These are phyloP conservation scores for Prosapia bicincta DNA, from an alignment of 2,888 invertebrate genomes.

Conservation along the genomic window DNA sequence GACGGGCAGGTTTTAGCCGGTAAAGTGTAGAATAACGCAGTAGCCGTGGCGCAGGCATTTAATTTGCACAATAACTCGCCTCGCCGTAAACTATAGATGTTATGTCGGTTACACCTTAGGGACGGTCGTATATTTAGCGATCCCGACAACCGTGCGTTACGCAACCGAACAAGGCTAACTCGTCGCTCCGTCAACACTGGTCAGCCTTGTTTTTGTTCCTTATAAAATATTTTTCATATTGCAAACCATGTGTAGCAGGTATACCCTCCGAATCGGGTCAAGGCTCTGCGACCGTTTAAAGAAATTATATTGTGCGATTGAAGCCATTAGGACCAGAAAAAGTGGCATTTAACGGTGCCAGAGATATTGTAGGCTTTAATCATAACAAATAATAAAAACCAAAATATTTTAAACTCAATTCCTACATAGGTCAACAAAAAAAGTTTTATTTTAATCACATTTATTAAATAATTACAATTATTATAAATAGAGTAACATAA, in stretches of 20 bases:
- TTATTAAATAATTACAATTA: no score
- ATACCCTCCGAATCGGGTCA: neutral
- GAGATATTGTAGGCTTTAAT: no score
- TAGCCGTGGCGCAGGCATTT: neutral
- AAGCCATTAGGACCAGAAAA: no score
- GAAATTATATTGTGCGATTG: no score
- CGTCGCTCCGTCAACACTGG: neutral
- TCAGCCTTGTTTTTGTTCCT: neutral
- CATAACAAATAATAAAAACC: no score
- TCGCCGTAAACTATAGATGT: neutral
- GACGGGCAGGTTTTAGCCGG: no score
- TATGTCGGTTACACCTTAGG: neutral
- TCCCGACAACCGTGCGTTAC: neutral
- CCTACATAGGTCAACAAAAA: no score
- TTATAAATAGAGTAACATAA: no score
- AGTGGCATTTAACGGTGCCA: no score
- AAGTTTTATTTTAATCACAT: no score
- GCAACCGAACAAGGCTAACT: neutral
- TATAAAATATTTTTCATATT: neutral
- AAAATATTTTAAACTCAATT: no score
- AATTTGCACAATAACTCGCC: neutral
- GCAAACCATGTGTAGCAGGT: neutral
- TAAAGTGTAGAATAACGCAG: neutral
- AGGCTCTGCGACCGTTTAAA: no score
- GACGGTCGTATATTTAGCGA: neutral